phyloP scores from a whole-genome alignment of 2,113 vertebrate genomes.

The Oceanodroma tethys region DNA sequence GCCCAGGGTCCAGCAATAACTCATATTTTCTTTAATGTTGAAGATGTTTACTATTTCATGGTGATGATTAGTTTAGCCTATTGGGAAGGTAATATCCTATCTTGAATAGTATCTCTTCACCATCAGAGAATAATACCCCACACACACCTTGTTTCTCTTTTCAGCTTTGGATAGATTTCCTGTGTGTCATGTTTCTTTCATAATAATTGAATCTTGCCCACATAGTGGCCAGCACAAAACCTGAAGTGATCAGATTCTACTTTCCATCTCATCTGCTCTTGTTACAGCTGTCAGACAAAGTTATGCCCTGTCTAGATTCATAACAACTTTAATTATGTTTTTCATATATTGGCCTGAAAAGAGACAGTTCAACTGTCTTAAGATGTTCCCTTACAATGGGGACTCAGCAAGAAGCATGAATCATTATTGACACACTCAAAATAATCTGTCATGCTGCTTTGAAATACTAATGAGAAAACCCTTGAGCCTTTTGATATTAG shows the following conservation, averaged over 20 bases:
- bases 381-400: neutral
- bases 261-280: neutral
- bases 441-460: slow-evolving; percentile 29
- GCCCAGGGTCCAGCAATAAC: neutral
- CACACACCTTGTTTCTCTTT: neutral
- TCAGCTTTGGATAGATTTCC: neutral
- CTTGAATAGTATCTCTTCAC: neutral
- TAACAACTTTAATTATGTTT: slow-evolving; percentile 7
- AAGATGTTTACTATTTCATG: neutral
- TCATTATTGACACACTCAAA: slow-evolving; percentile 31
- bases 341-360: neutral
- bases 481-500: slow-evolving; percentile 2
- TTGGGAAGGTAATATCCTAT: neutral
- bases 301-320: neutral
- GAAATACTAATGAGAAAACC: slow-evolving; percentile 29
- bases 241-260: neutral
- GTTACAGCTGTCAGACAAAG: neutral
- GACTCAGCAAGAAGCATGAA: neutral
- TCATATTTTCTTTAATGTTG: neutral
- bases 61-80: neutral
- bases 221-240: neutral
- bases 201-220: neutral
- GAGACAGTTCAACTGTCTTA: neutral
- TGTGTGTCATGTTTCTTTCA: neutral
- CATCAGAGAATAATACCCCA: neutral